Conservation (phyloP, 2,113 vertebrate species). For the Gallinago media region DNA sequence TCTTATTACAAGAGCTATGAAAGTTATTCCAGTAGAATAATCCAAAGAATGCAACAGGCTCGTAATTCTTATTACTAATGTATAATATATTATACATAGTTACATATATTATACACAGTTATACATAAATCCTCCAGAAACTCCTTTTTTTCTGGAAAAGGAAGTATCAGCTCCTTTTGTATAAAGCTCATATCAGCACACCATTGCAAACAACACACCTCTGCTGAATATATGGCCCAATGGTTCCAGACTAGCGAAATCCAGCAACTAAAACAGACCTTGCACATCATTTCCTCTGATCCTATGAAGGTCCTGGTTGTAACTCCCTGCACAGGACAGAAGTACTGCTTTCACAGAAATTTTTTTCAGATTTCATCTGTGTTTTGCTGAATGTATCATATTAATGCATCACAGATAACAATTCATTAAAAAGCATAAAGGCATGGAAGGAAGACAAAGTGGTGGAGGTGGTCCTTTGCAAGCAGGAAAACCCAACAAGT, state of each 20-base stretch:
- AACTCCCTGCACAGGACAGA: neutral
- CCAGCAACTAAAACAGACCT: neutral
- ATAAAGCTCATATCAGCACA: neutral
- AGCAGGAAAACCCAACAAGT: neutral
- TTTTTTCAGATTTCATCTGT: neutral
- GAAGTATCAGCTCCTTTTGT: neutral
- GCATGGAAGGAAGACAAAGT: neutral
- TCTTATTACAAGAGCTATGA: neutral
- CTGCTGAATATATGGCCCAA: neutral
- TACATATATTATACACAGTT: neutral
- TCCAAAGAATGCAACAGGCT: neutral
- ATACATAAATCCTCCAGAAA: neutral
- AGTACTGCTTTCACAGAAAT: neutral
- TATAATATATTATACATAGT: neutral
- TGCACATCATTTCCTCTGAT: neutral
- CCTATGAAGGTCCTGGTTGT: neutral
- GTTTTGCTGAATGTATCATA: neutral
- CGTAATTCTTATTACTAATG: neutral
- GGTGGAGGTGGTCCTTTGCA: neutral
- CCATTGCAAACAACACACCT: neutral
- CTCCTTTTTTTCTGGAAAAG: neutral
- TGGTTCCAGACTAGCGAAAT: neutral
- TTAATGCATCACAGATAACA: neutral
- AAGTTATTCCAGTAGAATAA: neutral
- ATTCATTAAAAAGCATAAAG: neutral